A percentile compares a stretch with the other conserved stretches of the same genome.
These are phyloP conservation scores for Elysia crispata DNA, from an alignment of 2,888 invertebrate genomes.

Conservation along the genomic window DNA sequence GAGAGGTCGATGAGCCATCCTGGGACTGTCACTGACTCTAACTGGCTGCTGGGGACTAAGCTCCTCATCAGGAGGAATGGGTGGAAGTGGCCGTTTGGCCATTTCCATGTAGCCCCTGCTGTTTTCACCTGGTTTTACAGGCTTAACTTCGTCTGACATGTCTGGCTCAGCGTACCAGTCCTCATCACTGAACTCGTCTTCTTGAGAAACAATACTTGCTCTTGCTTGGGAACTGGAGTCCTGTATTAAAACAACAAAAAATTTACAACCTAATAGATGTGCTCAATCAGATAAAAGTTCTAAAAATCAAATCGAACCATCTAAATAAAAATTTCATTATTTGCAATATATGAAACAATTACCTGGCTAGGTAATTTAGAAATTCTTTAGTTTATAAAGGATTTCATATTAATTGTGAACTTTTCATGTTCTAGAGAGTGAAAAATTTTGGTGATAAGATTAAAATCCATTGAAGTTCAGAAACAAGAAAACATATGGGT, in stretches of 20 bases:
- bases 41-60: neutral
- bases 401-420: too few species aligned
- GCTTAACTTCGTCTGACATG: neutral
- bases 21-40: neutral
- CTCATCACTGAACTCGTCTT: conserved; percentile 57
- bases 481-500: too few species aligned
- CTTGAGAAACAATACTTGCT: neutral
- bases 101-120: neutral
- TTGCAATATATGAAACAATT: too few species aligned
- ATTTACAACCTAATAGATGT: neutral
- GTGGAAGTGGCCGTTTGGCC: conserved; percentile 33
- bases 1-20: conserved; percentile 13
- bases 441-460: too few species aligned
- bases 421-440: too few species aligned
- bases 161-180: conserved; percentile 56
- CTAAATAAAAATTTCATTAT: too few species aligned
- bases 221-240: neutral
- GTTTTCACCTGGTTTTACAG: neutral
- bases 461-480: too few species aligned
- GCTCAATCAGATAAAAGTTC: neutral
- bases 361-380: too few species aligned
- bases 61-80: conserved; percentile 18
- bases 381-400: too few species aligned
- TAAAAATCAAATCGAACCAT: neutral
- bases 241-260: neutral